Conservation (phyloP, 1,140 invertebrate genomes). For the Drosophila lini region DNA sequence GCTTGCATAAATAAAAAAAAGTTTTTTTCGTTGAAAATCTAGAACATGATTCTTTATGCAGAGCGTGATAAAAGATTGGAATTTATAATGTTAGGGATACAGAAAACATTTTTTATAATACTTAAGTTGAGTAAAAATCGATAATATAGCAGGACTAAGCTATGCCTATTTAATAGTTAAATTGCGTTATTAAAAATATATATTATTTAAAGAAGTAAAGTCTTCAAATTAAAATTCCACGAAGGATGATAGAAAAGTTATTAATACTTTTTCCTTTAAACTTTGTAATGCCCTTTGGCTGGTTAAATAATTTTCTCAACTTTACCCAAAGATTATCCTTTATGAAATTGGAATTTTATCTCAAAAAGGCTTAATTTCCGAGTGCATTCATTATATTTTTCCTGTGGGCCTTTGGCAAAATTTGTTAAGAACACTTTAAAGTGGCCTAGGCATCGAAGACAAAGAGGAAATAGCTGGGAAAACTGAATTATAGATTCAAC, state of each 20-base stretch:
- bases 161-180: not conserved
- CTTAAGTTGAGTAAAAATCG: not conserved
- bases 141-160: not conserved
- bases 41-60: conserved; percentile 4
- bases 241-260: too few relatives aligned
- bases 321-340: not conserved
- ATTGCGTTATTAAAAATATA: not conserved
- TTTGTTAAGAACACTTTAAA: conserved; percentile 30
- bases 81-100: not conserved
- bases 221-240: not conserved
- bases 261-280: too few relatives aligned
- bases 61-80: conserved; percentile 2
- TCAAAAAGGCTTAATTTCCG: conserved; percentile 3
- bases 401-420: not conserved
- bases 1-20: conserved; percentile 63
- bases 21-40: not conserved
- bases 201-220: not conserved
- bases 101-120: not conserved
- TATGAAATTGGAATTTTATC: conserved; percentile 13
- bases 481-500: conserved; percentile 70
- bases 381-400: conserved; percentile 9
- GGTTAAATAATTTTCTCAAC: not conserved
- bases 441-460: conserved; percentile 33
- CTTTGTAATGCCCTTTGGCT: not conserved
- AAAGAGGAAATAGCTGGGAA: conserved; percentile 27